Evolutionary conservation across 2,888 invertebrate species (phyloP).

Genomic region (Eulithis testata): DNA sequence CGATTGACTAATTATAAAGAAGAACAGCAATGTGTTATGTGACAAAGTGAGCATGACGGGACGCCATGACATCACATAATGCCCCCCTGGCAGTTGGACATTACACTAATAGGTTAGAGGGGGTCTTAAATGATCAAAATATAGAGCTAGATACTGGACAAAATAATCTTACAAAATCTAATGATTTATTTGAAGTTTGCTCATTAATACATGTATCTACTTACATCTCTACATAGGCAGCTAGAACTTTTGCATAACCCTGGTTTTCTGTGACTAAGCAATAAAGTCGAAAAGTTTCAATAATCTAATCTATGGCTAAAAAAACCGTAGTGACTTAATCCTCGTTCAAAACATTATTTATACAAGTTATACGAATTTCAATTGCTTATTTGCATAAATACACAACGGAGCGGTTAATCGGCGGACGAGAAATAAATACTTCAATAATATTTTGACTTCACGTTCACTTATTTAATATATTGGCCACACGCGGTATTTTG

Average conservation of each 20-base stretch:
- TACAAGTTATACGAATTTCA: slow-evolving; percentile 36
- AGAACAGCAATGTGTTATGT: neutral
- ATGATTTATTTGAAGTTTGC: no score
- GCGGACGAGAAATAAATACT: neutral
- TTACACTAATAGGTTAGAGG: no score
- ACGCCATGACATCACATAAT: slow-evolving; percentile 1
- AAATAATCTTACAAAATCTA: no score
- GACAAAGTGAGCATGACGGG: slow-evolving; percentile 6
- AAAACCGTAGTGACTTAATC: slow-evolving; percentile 27
- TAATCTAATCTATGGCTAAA: slow-evolving; percentile 6
- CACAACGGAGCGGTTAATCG: slow-evolving; percentile 18
- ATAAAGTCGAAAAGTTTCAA: neutral
- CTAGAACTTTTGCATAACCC: no score
- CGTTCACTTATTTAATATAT: neutral
- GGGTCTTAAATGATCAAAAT: neutral
- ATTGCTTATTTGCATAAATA: slow-evolving; percentile 34
- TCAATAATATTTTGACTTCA: neutral
- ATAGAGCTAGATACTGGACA: no score
- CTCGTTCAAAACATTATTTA: slow-evolving; percentile 28
- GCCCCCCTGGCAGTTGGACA: neutral
- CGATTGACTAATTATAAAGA: slow-evolving; percentile 11
- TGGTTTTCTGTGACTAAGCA: neutral
- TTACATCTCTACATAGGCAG: no score
- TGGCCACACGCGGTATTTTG: no score
- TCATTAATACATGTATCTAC: no score